Base-by-base conservation (phyloP, 2,797 vertebrate species). In the Uromys caudimaculatus region DNA sequence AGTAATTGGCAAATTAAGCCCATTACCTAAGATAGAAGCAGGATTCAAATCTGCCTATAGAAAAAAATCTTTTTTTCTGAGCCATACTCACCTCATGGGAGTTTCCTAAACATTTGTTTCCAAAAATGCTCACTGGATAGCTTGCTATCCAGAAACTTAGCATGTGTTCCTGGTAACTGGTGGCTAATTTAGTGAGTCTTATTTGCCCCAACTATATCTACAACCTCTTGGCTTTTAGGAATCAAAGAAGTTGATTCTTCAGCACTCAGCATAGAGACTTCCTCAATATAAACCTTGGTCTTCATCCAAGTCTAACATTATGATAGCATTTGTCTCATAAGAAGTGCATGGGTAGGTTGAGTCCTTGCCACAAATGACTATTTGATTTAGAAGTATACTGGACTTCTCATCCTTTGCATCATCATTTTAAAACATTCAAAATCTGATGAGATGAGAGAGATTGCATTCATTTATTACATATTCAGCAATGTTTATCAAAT, bases 281-380 rank as follows among this genome's bases (percentile, higher is more conserved):
- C 10, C 44, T 85, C 56, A 89, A 24, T 86, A 90, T 87, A 77
- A 94, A 92, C 8, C 8, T 95, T 92, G 87, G 54, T 89, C 23
- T 95, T 82, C 50, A 88, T 95, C 79, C 90, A 96, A 85, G 60
- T 91, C 58, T 95, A 90, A 95, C 64, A 93, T 92, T 71, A 85
- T 67, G 64, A 85, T 77, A 95, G 23, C 5, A 91, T 83, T 89
- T 92, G 62, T 93, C 64, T 95, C 95, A 44, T 41, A 93, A 91
- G 41, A 90, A 92, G 91, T 88, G 3, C 73, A 92, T 76, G 11
- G 29, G 52, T n/a, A 90, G 23, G 17, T 60, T 88, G 58, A 95
- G 73, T 85, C 7, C 3, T 90, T 47, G 50, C 19, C 56, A 83
- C 62, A 84, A 83, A 77, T 90, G 47, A 85, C 19, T 44, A 85